These are phyloP conservation scores for Arrhopalites spinosus DNA, from an alignment of 2,888 invertebrate genomes.

Conservation along the genomic window DNA sequence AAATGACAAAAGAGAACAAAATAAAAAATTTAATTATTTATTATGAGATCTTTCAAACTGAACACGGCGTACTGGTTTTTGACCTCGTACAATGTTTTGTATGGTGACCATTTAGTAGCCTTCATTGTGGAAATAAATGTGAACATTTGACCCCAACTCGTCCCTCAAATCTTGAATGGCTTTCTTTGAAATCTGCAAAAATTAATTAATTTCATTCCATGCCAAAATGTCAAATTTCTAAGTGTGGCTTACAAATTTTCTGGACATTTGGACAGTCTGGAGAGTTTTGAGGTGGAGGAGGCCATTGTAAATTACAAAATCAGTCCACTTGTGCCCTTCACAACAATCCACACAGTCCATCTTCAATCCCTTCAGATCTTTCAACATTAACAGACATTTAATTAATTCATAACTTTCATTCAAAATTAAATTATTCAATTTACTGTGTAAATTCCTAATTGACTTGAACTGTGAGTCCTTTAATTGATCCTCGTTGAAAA, in stretches of 20 bases:
- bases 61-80: too few species aligned
- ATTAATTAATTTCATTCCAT: background rate
- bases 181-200: background rate
- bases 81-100: too few species aligned
- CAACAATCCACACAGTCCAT: background rate
- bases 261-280: background rate
- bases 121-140: too few species aligned
- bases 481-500: background rate
- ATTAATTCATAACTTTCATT: background rate
- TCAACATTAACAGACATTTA: background rate
- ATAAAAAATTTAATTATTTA: too few species aligned
- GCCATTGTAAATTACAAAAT: slow-evolving; percentile 14
- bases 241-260: background rate
- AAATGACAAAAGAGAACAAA: too few species aligned
- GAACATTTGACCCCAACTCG: too few species aligned
- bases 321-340: background rate
- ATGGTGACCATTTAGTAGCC: too few species aligned
- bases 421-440: background rate
- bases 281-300: slow-evolving; percentile 14
- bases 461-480: background rate
- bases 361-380: background rate
- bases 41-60: too few species aligned
- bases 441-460: background rate
- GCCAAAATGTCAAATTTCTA: background rate
- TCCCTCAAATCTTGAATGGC: too few species aligned